phyloP scores from a whole-genome alignment of 2,797 vertebrate genomes.

The Dendrocincla fuliginosa region DNA sequence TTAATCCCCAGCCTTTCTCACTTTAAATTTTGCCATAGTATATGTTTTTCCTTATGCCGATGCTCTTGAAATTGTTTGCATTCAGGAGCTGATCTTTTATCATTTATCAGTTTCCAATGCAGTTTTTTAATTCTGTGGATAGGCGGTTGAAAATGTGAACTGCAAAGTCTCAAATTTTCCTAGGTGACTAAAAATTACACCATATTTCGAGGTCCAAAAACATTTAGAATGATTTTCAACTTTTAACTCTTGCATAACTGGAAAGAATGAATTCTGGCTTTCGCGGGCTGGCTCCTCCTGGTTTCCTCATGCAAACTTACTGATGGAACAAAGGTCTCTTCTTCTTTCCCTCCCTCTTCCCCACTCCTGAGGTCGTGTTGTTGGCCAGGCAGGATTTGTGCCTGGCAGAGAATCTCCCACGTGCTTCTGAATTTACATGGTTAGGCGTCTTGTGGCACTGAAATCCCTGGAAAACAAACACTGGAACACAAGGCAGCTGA shows the following conservation, averaged over 20 bases:
- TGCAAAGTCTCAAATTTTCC: neutral
- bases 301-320: neutral
- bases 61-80: neutral
- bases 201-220: neutral
- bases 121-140: neutral
- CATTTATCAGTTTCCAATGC: neutral
- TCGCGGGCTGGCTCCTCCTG: neutral
- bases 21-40: neutral
- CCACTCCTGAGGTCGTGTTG: fast-evolving
- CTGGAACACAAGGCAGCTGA: neutral
- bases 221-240: neutral
- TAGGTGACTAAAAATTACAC: neutral
- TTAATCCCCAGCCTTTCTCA: neutral
- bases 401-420: neutral
- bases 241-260: neutral
- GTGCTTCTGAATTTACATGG: neutral
- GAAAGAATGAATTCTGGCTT: neutral
- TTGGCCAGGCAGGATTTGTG: neutral
- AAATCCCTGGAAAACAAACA: neutral
- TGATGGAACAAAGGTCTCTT: neutral
- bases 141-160: neutral
- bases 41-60: neutral
- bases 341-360: neutral
- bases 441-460: neutral
- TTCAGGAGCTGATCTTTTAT: neutral